A percentile compares a stretch with the other conserved stretches of the same genome.
These are phyloP conservation scores for Varanus salvator DNA, from an alignment of 2,113 vertebrate species.

Conservation along the genomic window DNA sequence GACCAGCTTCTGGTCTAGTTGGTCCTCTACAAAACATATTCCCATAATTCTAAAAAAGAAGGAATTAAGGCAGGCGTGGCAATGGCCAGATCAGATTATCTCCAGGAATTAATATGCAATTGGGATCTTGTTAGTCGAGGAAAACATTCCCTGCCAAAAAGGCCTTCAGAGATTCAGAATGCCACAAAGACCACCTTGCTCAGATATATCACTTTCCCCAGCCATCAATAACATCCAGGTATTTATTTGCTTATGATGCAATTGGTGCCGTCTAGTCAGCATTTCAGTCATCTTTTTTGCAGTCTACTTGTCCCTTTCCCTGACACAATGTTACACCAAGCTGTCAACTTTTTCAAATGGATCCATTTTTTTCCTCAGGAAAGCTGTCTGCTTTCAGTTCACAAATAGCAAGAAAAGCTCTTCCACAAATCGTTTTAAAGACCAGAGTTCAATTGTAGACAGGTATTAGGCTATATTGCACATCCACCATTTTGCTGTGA, in stretches of 20 bases:
- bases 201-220: slow-evolving; percentile 1
- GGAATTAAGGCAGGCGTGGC: no score
- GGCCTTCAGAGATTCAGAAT: neutral
- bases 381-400: neutral
- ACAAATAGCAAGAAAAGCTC: slow-evolving; percentile 10
- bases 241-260: slow-evolving; percentile 35
- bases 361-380: neutral
- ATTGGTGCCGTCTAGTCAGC: neutral
- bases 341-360: slow-evolving; percentile 42
- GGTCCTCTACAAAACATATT: no score
- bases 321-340: slow-evolving; percentile 13
- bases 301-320: slow-evolving; percentile 24
- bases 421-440: neutral
- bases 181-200: neutral
- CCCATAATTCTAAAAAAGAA: no score
- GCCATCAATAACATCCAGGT: slow-evolving; percentile 9
- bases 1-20: no score
- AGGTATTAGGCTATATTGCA: slow-evolving; percentile 1
- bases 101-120: neutral
- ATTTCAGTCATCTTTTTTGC: slow-evolving; percentile 26
- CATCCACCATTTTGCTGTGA: neutral
- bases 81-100: no score
- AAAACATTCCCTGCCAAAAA: neutral
- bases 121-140: neutral
- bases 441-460: neutral